Base-by-base conservation (phyloP, 2,797 vertebrate genomes). In the Oreonectes daqikongensis region DNA sequence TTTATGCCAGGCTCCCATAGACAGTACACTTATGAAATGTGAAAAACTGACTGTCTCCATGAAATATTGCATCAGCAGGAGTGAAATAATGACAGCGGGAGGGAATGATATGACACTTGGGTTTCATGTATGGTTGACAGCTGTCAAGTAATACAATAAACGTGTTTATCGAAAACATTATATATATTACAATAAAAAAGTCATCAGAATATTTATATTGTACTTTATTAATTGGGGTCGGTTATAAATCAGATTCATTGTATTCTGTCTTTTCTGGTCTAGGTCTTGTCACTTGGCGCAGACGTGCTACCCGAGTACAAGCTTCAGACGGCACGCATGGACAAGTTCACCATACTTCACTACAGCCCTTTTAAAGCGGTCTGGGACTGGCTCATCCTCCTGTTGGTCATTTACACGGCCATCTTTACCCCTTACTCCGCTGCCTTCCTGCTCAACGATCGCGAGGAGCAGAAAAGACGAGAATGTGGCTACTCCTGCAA, bases 301-400 rank as follows among this genome's bases (percentile, higher is more conserved):
- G 98, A 99, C 38, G 98, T 99, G 81, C 90, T 99, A 59, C 98
- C 98, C 2, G 97, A 99, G 88, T 99, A 99, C 83, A 99, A 99
- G 89, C 95, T 99, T 26, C 98, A 99, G 91, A 95, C 96, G 0
- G 90, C 96, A 9, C 96, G 97, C 82, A 99, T 99, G 75, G 97
- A 99, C 90, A 98, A 96, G 91, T 98, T 97, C 90, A 99, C 96
- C 79, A 99, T 99, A 87, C 92, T 99, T 82, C 98, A 99, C 93
- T 99, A 99, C 82, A 99, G 98, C 82, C 98, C 98, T 5, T 99
- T 99, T 89, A 99, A 99, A 84, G 98, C 98, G 0, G 95, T 99
- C 81, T 99, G 98, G 98, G 98, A 99, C 87, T 99, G 98, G 98
- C 93, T 99, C 15, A 99, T 99, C 84, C 91, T 99, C 78, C 89